Base-by-base conservation (phyloP, 2,113 vertebrate species). In the Microcebus jonahi region DNA sequence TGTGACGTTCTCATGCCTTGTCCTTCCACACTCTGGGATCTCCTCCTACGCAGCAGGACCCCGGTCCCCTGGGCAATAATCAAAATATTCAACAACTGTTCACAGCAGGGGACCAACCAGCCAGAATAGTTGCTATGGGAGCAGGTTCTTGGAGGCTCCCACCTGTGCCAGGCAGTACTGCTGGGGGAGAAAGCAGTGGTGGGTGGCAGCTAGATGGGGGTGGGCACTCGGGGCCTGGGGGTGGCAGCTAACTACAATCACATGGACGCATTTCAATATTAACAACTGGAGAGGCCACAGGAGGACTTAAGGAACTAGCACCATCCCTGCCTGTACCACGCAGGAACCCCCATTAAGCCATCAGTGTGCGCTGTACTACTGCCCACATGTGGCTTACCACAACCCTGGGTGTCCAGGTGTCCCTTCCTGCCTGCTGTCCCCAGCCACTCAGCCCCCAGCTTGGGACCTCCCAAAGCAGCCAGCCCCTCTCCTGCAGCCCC, bases 291-390 rank as follows among this genome's bases (percentile, higher is more conserved):
- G 21, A 91, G 65, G 23, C 9, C 27, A 89, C 10, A 27, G 0
- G 6, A 82, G 79, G 61, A 61, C 27, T 14, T 36, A 76, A 18
- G 0, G 36, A 68, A n/a, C 18, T 4, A n/a, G 12, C 23, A 13
- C 13, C 39, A 39, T 25, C 15, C 14, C 9, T 63, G 27, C 34
- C 57, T 55, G 31, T 15, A 15, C 34, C 42, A 27, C 2, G 1
- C 8, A 84, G 81, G 18, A 39, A 5, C 23, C 53, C 76, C 45
- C 59, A 23, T 21, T 67, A 27, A 0, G 42, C 50, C 0, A 3
- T 1, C 5, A 18, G 11, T 2, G 0, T 0, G 11, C 4, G 2
- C 34, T 6, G 14, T 0, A 11, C 53, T 34, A 17, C 5, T 50
- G 80, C 45, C 23, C 75, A 29, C 21, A 2, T 0, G 21, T 1